Percentiles rank a stretch among this genome's conserved stretches.
These are phyloP conservation scores for Ephestia elutella DNA, from an alignment of 1,140 invertebrate species.

Conservation along the genomic window DNA sequence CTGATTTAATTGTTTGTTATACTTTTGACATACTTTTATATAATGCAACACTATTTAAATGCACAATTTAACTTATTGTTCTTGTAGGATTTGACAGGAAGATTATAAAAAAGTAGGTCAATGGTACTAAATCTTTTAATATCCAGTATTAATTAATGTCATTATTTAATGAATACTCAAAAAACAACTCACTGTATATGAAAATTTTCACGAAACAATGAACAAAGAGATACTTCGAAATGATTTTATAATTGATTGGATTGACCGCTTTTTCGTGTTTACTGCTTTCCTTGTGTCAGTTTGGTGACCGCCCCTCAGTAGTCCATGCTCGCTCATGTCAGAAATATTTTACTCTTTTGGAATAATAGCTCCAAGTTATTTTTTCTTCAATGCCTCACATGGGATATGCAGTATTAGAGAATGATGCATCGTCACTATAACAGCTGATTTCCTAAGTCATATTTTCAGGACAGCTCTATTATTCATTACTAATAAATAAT, in stretches of 20 bases:
- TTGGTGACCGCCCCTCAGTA: slow-evolving; percentile 74
- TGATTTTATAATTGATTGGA: slow-evolving; percentile 72
- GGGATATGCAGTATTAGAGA: slow-evolving; percentile 73
- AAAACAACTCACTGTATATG: slow-evolving; percentile 69
- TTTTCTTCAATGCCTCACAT: slow-evolving; percentile 72
- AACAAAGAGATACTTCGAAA: slow-evolving; percentile 50
- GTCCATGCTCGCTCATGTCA: slow-evolving; percentile 73
- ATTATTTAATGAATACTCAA: slow-evolving; percentile 60
- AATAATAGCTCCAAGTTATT: slow-evolving; percentile 70
- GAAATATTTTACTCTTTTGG: slow-evolving; percentile 69
- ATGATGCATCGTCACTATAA: slow-evolving; percentile 74
- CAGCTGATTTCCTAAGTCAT: slow-evolving; percentile 73
- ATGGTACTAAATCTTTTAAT: slow-evolving; percentile 34
- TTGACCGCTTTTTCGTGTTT: slow-evolving; percentile 76
- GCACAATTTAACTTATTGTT: neutral
- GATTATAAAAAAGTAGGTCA: slow-evolving; percentile 34
- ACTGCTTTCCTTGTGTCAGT: slow-evolving; percentile 76
- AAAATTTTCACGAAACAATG: slow-evolving; percentile 40
- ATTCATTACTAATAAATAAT: slow-evolving; percentile 69
- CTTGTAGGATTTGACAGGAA: neutral
- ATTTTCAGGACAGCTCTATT: slow-evolving; percentile 72
- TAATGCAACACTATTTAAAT: neutral
- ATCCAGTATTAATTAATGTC: slow-evolving; percentile 40
- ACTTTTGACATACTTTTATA: slow-evolving; percentile 26
- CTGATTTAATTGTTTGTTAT: slow-evolving; percentile 33